These are phyloP conservation scores for Bradypodion ventrale DNA, from an alignment of 2,797 vertebrate genomes.

Conservation along the genomic window DNA sequence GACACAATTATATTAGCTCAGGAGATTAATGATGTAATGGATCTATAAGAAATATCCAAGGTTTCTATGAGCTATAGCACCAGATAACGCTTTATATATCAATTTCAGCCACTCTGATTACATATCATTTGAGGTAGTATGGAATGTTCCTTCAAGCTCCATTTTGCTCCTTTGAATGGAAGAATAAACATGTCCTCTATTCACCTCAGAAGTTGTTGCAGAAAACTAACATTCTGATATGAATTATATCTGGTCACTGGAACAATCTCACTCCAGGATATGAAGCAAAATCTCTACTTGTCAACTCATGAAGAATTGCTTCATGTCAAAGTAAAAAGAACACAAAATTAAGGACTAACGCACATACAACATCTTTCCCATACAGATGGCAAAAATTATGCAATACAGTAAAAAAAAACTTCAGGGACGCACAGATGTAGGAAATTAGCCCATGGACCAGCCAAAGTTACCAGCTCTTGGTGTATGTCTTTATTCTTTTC, in stretches of 20 bases:
- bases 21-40: neutral
- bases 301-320: neutral
- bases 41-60: neutral
- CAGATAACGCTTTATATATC: neutral
- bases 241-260: neutral
- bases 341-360: neutral
- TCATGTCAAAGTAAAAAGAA: neutral
- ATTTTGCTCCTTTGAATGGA: neutral
- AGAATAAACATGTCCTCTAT: neutral
- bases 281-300: conserved; percentile 11
- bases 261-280: conserved; percentile 9
- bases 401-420: neutral
- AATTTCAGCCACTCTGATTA: neutral
- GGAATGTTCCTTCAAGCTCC: neutral
- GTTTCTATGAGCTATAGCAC: neutral
- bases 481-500: neutral
- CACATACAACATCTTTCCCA: neutral
- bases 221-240: conserved; percentile 12
- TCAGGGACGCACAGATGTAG: too few species aligned
- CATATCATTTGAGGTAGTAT: neutral
- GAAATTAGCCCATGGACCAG: too few species aligned
- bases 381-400: neutral
- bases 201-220: conserved; percentile 3
- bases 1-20: neutral
- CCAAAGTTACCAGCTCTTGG: too few species aligned